phyloP scores from a whole-genome alignment of 2,888 invertebrate species.

The Melanostoma scalare region DNA sequence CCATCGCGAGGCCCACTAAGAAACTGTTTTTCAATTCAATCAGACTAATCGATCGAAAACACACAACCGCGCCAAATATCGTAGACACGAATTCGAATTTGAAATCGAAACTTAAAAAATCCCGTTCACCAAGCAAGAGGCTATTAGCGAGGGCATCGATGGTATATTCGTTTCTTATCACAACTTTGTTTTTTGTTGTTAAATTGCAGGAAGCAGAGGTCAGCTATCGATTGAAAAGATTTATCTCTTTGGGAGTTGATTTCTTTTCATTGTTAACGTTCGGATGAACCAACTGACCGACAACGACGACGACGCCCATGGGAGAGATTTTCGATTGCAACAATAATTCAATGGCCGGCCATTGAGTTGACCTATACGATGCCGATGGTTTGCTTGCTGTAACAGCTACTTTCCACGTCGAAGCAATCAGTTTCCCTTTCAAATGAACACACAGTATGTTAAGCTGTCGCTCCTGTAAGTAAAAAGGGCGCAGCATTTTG shows the following conservation, averaged over 20 bases:
- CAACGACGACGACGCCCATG: slow-evolving; percentile 28
- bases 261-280: background rate
- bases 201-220: slow-evolving; percentile 9
- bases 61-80: slow-evolving; percentile 10
- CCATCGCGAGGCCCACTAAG: background rate
- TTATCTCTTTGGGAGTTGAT: slow-evolving; percentile 3
- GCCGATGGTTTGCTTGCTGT: background rate
- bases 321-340: slow-evolving; percentile 58
- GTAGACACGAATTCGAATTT: slow-evolving; percentile 22
- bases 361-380: slow-evolving; percentile 25
- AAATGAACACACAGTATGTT: slow-evolving; percentile 9
- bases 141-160: background rate
- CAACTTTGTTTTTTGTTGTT: slow-evolving; percentile 12
- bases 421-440: slow-evolving; percentile 47
- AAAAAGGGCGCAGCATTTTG: slow-evolving; percentile 39
- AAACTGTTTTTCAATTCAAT: slow-evolving; percentile 23
- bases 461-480: background rate
- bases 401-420: slow-evolving; percentile 13
- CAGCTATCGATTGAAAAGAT: background rate
- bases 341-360: slow-evolving; percentile 39
- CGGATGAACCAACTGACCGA: slow-evolving; percentile 30
- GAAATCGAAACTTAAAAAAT: slow-evolving; percentile 25
- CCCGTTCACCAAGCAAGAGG: background rate
- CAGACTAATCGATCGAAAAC: slow-evolving; percentile 48
- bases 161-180: background rate